phyloP scores from a whole-genome alignment of 2,797 vertebrate species.

The Acrossocheilus fasciatus region DNA sequence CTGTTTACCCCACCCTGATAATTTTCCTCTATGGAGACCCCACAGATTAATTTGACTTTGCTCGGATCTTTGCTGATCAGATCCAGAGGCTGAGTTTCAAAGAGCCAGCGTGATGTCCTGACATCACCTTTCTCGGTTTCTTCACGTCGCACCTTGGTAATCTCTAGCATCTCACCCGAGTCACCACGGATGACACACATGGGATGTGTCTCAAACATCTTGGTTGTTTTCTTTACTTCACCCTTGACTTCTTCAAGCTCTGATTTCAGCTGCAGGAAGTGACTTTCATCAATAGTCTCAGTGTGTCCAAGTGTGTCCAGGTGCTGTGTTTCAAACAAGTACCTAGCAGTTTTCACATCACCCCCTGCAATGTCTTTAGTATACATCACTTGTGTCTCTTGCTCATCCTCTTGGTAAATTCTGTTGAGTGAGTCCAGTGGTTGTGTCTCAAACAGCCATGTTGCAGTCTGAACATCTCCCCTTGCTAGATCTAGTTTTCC shows the following conservation, averaged over 20 bases:
- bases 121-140: slow-evolving; percentile 87
- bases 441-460: slow-evolving; percentile 88
- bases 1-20: slow-evolving; percentile 78
- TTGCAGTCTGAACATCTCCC: slow-evolving; percentile 82
- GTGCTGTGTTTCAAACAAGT: slow-evolving; percentile 89
- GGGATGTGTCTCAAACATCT: slow-evolving; percentile 87
- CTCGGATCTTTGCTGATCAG: slow-evolving; percentile 85
- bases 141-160: slow-evolving; percentile 86
- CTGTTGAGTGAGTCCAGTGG: slow-evolving; percentile 84
- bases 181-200: slow-evolving; percentile 87
- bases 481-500: slow-evolving; percentile 81
- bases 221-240: slow-evolving; percentile 85
- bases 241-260: slow-evolving; percentile 89
- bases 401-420: slow-evolving; percentile 81
- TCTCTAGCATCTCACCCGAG: slow-evolving; percentile 87
- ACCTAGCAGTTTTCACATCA: slow-evolving; percentile 87
- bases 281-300: slow-evolving; percentile 83
- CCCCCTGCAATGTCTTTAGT: slow-evolving; percentile 82
- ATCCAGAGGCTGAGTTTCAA: slow-evolving; percentile 87
- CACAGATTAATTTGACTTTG: slow-evolving; percentile 83
- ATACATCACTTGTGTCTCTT: slow-evolving; percentile 63
- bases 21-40: slow-evolving; percentile 87
- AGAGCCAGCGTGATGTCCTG: slow-evolving; percentile 86
- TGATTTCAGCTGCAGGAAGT: slow-evolving; percentile 85
- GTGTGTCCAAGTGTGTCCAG: slow-evolving; percentile 83